Evolutionary conservation across 2,888 invertebrate species (phyloP), one percentile per base, ranked within the genome.

Genomic region (Drosophila peninsularis): DNA sequence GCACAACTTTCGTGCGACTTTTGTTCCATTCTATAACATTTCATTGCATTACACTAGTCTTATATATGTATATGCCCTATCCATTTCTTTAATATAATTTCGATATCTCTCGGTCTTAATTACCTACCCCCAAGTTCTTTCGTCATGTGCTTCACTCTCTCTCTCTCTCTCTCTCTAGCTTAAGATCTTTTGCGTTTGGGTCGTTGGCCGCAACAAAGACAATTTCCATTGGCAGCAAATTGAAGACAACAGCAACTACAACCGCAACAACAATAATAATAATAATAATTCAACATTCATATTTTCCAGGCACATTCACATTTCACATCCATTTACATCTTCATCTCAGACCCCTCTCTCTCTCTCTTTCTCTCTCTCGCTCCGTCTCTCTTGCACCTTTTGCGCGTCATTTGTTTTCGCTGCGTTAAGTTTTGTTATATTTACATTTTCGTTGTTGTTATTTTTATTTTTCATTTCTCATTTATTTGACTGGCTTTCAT

Each of bases 401-500:
- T 19, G 54, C 80, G 69, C 71, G 58, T 71, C 85, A 74, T 71
- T 82, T 87, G 88, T 83, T 86, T 82, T 74, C 49, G 66, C 62
- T 69, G 65, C 62, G 67, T 56, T 49, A 57, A 70, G 70, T 71
- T 63, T 70, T 57, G 50, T 77, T 76, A 69, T 76, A 73, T 82
- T 77, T 80, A 61, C 71, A 73, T 83, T 70, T 82, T 50, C 34
- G 57, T 78, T 82, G 27, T 27, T 45, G 17, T 45, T 45, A 27
- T 88, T 79, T 79, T 84, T 84, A 78, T 88, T 81, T 82, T 82
- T 75, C 84, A 88, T 82, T 85, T 82, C 88, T 79, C 84, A 82
- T 82, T 88, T 83, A 88, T 83, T 83, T 85, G 83, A 75, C 86
- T 77, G 86, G 68, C 86, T 88, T 88, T 82, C 80, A 77, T 85